Percentiles rank a stretch among this genome's conserved stretches.
Evolutionary conservation across 2,113 vertebrate species (phyloP).

Genomic region (Odobenus rosmarus): DNA sequence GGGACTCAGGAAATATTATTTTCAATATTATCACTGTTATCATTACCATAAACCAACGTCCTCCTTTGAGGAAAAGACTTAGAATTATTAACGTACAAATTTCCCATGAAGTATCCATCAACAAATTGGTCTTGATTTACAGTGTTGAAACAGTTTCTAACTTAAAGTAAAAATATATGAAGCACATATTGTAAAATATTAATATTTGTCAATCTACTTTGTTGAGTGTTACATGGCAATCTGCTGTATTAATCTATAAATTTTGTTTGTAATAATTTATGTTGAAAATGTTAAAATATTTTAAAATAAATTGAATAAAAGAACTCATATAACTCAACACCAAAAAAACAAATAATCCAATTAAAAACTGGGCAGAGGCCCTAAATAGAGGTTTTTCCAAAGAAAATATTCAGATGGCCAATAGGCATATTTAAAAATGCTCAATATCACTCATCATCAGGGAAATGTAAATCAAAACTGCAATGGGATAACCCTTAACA

Average conservation of each 20-base stretch:
- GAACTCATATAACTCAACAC: background rate
- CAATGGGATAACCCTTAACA: background rate
- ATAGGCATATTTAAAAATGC: background rate
- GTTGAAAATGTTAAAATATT: background rate
- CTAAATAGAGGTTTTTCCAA: background rate
- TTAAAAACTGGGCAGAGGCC: background rate
- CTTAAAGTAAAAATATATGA: background rate
- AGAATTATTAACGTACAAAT: background rate
- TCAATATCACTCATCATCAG: background rate
- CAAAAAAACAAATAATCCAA: background rate
- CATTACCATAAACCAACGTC: background rate
- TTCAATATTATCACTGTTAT: background rate
- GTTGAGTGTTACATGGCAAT: background rate
- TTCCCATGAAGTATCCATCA: background rate
- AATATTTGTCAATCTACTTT: background rate
- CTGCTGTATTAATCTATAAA: background rate
- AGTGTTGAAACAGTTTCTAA: background rate
- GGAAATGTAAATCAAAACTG: background rate
- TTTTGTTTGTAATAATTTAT: background rate
- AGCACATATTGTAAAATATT: background rate
- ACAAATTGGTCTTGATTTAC: background rate
- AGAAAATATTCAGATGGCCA: background rate
- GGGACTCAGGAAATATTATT: background rate
- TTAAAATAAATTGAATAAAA: background rate
- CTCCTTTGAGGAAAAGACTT: background rate